A percentile compares a stretch with the other conserved stretches of the same genome.
Evolutionary conservation across 2,888 invertebrate genomes (phyloP).

Genomic region (Vesta saturnalis): DNA sequence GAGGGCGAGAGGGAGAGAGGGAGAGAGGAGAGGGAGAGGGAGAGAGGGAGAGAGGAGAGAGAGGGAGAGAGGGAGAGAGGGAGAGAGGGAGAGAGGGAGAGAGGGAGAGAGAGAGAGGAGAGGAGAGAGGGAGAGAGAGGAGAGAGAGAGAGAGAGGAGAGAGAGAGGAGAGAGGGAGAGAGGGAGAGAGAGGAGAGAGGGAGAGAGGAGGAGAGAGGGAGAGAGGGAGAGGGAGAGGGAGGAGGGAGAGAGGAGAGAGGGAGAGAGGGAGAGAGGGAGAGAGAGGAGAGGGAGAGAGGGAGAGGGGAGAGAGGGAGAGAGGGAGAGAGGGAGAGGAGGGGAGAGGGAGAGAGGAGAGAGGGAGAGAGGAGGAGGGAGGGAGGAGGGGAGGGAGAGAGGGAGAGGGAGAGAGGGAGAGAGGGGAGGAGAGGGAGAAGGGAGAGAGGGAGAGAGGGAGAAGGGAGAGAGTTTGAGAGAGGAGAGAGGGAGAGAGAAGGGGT

Average conservation of each 20-base stretch:
- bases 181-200: background rate
- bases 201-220: background rate
- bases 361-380: background rate
- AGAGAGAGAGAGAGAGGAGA: background rate
- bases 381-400: background rate
- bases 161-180: background rate
- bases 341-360: background rate
- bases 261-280: background rate
- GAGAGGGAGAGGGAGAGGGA: background rate
- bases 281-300: background rate
- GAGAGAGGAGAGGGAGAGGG: background rate
- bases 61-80: background rate
- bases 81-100: background rate
- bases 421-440: slow-evolving; percentile 38
- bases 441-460: background rate
- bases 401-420: slow-evolving; percentile 39
- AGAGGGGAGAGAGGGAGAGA: background rate
- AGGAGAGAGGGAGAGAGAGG: background rate
- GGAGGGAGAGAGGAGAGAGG: background rate
- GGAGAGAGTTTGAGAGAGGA: background rate
- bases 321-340: background rate
- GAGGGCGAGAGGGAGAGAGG: background rate
- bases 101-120: background rate
- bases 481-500: background rate
- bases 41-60: background rate